phyloP scores from a whole-genome alignment of 1,140 invertebrate genomes.

The Rhynchophorus ferrugineus region DNA sequence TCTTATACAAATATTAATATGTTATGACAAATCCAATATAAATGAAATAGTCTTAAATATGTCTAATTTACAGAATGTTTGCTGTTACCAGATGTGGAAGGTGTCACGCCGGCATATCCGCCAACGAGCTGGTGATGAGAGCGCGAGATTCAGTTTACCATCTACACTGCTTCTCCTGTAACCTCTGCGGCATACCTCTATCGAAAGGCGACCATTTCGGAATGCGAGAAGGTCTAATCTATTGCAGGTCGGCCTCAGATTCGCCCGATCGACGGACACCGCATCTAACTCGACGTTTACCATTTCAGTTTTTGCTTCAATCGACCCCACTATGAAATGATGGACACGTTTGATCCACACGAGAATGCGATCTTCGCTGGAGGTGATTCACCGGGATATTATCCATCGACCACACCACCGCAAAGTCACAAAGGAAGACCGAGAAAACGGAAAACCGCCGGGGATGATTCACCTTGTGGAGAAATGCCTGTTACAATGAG shows the following conservation, averaged over 20 bases:
- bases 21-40: too few relatives aligned
- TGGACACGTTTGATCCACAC: slow-evolving; percentile 43
- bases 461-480: slow-evolving; percentile 41
- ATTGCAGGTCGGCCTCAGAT: slow-evolving; percentile 57
- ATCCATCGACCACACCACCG: slow-evolving; percentile 48
- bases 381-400: slow-evolving; percentile 53
- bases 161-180: slow-evolving; percentile 83
- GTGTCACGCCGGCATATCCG: slow-evolving; percentile 74
- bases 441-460: slow-evolving; percentile 63
- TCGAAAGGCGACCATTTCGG: slow-evolving; percentile 87
- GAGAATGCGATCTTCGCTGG: slow-evolving; percentile 43
- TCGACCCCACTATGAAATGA: slow-evolving; percentile 58
- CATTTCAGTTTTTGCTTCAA: slow-evolving; percentile 31
- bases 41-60: too few relatives aligned
- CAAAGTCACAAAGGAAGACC: slow-evolving; percentile 71
- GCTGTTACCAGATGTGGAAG: slow-evolving; percentile 75
- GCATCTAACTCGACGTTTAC: background rate
- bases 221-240: slow-evolving; percentile 69
- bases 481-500: slow-evolving; percentile 62
- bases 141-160: slow-evolving; percentile 84
- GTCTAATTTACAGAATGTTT: slow-evolving; percentile 61
- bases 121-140: slow-evolving; percentile 89
- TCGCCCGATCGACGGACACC: background rate
- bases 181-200: slow-evolving; percentile 67
- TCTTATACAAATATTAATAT: too few relatives aligned